Evolutionary conservation across 2,888 invertebrate genomes (phyloP).

Genomic region (Chymomyza amoena): DNA sequence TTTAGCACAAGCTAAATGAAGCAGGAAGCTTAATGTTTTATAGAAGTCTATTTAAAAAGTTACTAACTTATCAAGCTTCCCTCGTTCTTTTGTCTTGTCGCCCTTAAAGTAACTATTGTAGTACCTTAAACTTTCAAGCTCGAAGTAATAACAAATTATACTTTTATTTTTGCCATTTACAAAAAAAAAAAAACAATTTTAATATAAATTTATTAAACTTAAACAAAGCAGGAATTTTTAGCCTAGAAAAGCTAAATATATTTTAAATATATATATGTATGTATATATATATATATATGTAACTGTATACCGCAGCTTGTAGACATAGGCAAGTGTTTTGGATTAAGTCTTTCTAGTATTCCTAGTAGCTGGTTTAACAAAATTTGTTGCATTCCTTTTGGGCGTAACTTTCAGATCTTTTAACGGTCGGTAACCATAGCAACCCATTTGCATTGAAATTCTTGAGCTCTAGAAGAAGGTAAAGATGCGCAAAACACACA

Average conservation of each 20-base stretch:
- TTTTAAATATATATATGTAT: constrained; percentile 2
- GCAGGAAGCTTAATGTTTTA: too few species aligned
- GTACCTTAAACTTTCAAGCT: not conserved
- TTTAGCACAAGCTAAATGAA: too few species aligned
- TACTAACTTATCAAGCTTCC: too few species aligned
- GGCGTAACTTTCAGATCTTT: not conserved
- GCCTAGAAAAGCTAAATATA: constrained; percentile 33
- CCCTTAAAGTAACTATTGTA: too few species aligned
- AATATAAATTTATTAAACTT: constrained; percentile 26
- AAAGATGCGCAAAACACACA: constrained; percentile 38
- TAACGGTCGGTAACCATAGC: not conserved
- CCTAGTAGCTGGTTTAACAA: not conserved
- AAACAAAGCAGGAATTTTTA: constrained; percentile 64
- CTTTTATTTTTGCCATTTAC: constrained; percentile 31
- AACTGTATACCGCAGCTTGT: not conserved
- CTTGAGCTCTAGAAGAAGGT: not conserved
- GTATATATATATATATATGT: not conserved
- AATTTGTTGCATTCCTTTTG: not conserved
- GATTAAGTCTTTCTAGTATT: not conserved
- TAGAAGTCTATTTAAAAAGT: too few species aligned
- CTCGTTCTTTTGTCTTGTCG: too few species aligned
- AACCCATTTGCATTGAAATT: not conserved
- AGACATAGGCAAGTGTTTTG: too few species aligned
- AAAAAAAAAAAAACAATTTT: constrained; percentile 57
- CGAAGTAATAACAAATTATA: constrained; percentile 10